phyloP scores from a whole-genome alignment of 2,888 invertebrate genomes.

The Metellina segmentata region DNA sequence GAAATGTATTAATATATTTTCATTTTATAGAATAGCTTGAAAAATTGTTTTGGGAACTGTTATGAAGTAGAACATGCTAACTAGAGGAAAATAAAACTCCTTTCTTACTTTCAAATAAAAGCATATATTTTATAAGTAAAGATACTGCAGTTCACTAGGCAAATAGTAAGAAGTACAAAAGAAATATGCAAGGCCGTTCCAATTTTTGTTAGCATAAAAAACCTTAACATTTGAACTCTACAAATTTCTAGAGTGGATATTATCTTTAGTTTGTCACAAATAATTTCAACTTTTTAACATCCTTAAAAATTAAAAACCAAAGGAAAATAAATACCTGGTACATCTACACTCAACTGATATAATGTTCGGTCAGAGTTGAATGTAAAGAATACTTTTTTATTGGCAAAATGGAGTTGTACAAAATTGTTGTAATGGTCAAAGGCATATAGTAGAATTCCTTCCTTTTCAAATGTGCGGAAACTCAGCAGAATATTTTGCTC shows the following conservation, averaged over 20 bases:
- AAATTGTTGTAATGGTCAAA: slow-evolving; percentile 97
- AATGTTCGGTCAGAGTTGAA: slow-evolving; percentile 85
- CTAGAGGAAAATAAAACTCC: too few relatives aligned
- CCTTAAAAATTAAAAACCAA: neutral
- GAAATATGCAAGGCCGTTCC: neutral
- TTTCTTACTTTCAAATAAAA: too few relatives aligned
- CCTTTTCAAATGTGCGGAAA: slow-evolving; percentile 90
- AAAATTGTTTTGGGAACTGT: too few relatives aligned
- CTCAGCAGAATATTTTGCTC: slow-evolving; percentile 92
- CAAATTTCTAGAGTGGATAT: neutral
- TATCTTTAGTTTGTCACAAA: neutral
- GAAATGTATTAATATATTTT: too few relatives aligned
- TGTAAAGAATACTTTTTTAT: slow-evolving; percentile 89
- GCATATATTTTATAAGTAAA: too few relatives aligned
- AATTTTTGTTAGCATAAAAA: too few relatives aligned
- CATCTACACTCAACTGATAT: slow-evolving; percentile 88
- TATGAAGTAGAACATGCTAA: too few relatives aligned
- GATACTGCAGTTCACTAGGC: too few relatives aligned
- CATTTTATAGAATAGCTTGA: too few relatives aligned
- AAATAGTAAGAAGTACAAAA: neutral
- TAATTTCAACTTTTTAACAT: neutral
- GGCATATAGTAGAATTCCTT: slow-evolving; percentile 90
- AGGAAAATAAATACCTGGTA: slow-evolving; percentile 82
- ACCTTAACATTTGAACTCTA: too few relatives aligned
- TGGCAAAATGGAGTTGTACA: slow-evolving; percentile 91